Conservation (phyloP, 2,888 invertebrate genomes). For the Nemurella pictetii region DNA sequence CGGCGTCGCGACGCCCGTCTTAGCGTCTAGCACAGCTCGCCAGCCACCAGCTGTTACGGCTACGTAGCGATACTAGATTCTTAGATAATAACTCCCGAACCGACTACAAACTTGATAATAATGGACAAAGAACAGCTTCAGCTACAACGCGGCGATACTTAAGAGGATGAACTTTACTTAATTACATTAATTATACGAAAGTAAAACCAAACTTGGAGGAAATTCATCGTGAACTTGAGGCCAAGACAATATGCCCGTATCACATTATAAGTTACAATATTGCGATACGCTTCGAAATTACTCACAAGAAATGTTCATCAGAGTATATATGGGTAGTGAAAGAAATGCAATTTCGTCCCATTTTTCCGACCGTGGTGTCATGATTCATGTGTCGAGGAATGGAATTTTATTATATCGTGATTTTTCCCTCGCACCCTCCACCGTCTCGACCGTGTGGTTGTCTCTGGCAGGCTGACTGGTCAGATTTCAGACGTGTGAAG, state of each 20-base stretch:
- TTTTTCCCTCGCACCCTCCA: neutral
- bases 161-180: constrained; percentile 32
- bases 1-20: constrained; percentile 1
- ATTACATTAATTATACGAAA: constrained; percentile 29
- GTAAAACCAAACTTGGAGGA: constrained; percentile 19
- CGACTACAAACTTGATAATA: constrained; percentile 32
- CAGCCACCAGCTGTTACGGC: constrained; percentile 25
- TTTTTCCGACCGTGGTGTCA: neutral
- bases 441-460: neutral
- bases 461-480: neutral
- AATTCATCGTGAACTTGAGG: constrained; percentile 22
- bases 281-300: neutral
- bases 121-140: constrained; percentile 31
- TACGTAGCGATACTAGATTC: neutral
- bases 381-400: neutral
- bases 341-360: neutral
- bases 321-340: neutral
- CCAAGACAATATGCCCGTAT: constrained; percentile 25
- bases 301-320: neutral
- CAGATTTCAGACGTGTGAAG: neutral
- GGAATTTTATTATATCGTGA: too few relatives aligned
- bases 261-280: constrained; percentile 5
- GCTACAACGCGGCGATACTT: constrained; percentile 9
- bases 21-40: neutral
- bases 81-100: constrained; percentile 31